Evolutionary conservation across 2,888 invertebrate genomes (phyloP).

Genomic region (Ariolimax columbianus): DNA sequence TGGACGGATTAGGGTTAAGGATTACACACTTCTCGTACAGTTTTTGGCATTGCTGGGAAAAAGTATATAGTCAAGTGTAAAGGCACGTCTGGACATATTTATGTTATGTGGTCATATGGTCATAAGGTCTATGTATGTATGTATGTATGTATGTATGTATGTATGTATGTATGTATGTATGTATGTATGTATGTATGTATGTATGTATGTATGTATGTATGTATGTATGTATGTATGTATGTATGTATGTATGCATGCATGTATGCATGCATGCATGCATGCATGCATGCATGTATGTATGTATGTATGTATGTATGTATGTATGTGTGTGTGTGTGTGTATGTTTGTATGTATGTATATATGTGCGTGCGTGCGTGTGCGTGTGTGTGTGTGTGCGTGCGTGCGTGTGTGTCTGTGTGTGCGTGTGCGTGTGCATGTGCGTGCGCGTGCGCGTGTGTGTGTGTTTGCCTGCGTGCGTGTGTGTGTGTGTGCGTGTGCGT

Average conservation of each 20-base stretch:
- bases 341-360: no score
- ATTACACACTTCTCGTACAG: background rate
- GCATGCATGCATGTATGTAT: background rate
- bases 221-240: no score
- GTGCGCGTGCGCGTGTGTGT: no score
- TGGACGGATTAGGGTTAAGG: background rate
- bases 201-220: background rate
- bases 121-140: background rate
- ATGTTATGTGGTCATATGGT: background rate
- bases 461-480: no score
- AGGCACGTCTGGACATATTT: no score
- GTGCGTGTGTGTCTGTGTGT: no score
- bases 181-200: background rate
- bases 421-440: no score
- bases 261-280: background rate
- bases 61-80: background rate
- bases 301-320: no score
- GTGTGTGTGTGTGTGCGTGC: no score
- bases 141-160: background rate
- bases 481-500: no score
- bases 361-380: no score
- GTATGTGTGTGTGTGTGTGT: no score
- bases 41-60: background rate
- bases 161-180: background rate
- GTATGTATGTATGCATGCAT: background rate